A percentile compares a stretch with the other conserved stretches of the same genome.
Evolutionary conservation across 2,888 invertebrate species (phyloP).

Genomic region (Incurvaria masculella): DNA sequence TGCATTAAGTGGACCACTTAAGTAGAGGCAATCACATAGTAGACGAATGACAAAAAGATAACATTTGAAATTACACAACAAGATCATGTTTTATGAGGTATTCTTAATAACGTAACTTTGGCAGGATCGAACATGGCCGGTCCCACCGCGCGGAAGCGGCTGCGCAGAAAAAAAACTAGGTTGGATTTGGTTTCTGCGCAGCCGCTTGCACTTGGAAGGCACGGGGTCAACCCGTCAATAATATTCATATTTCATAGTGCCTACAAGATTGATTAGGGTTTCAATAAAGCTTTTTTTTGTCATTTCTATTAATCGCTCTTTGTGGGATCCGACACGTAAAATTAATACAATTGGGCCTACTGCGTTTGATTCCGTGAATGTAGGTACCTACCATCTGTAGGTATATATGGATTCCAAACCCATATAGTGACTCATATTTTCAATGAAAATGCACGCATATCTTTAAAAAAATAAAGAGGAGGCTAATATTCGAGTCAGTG

Average conservation of each 20-base stretch:
- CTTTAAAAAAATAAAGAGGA: no score
- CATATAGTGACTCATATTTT: no score
- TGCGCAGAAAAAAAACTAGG: neutral
- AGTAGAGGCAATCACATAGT: slow-evolving; percentile 47
- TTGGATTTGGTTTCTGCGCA: neutral
- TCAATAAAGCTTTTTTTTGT: no score
- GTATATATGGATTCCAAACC: no score
- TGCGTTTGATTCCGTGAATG: no score
- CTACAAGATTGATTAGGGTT: no score
- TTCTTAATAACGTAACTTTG: neutral
- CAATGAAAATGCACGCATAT: no score
- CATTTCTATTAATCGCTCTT: no score
- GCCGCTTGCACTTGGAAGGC: neutral
- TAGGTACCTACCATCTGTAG: no score
- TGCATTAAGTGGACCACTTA: slow-evolving; percentile 44
- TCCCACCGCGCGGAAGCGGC: neutral
- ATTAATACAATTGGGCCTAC: no score
- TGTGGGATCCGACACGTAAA: no score
- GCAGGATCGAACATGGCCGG: neutral
- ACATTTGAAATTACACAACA: neutral
- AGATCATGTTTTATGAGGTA: slow-evolving; percentile 2
- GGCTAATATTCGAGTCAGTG: no score
- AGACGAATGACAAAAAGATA: slow-evolving; percentile 7
- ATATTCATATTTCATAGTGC: slow-evolving; percentile 6
- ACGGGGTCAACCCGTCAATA: neutral